phyloP scores from a whole-genome alignment of 2,797 vertebrate species.

The Esox lucius region DNA sequence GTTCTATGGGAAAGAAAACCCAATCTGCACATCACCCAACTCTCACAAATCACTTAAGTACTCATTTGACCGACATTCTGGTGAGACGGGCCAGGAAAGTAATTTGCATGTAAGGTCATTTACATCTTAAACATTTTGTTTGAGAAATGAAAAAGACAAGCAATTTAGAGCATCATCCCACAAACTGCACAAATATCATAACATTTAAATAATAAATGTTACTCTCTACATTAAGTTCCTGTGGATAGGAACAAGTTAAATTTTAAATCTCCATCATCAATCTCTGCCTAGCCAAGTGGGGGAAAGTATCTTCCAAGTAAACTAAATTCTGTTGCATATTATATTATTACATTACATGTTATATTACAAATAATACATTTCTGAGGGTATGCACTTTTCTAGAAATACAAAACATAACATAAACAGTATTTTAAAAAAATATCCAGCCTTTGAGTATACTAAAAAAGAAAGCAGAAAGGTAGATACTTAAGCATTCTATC shows the following conservation, averaged over 20 bases:
- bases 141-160: neutral
- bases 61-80: conserved; percentile 5
- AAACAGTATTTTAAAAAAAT: no score
- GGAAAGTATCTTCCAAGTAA: no score
- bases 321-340: no score
- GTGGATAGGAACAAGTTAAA: conserved; percentile 20
- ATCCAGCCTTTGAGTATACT: no score
- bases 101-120: neutral
- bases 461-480: no score
- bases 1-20: conserved; percentile 44
- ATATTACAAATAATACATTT: no score
- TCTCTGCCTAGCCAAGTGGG: no score
- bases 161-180: neutral
- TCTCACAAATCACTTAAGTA: conserved; percentile 22
- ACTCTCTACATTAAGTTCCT: no score
- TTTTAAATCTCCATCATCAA: conserved; percentile 50
- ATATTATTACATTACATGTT: no score
- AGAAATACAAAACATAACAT: no score
- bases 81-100: conserved; percentile 19
- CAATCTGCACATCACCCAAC: conserved; percentile 40
- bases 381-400: no score
- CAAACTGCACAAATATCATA: neutral
- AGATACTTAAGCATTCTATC: no score
- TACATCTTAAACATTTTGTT: neutral
- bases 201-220: neutral